Conservation (phyloP, 2,797 vertebrate species). For the Anolis apletophallus region DNA sequence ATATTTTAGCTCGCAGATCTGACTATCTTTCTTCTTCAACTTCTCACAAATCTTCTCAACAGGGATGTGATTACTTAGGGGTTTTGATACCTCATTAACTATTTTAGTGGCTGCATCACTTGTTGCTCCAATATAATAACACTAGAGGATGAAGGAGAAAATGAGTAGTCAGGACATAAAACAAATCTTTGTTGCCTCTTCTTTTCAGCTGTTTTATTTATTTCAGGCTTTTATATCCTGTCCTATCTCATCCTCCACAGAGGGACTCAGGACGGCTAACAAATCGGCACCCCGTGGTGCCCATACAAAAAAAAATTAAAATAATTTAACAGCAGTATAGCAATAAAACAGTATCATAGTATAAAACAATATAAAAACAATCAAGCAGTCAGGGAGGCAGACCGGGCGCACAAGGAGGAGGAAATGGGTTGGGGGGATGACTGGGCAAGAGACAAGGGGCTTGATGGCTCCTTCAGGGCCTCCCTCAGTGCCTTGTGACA, state of each 20-base stretch:
- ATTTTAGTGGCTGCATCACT: slow-evolving; percentile 97
- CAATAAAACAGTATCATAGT: no score
- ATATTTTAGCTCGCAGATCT: slow-evolving; percentile 97
- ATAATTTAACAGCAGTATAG: no score
- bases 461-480: slow-evolving; percentile 60
- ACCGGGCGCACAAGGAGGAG: slow-evolving; percentile 53
- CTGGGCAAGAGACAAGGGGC: slow-evolving; percentile 22
- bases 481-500: no score
- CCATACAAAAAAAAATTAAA: no score
- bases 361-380: no score
- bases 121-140: slow-evolving; percentile 96
- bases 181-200: neutral
- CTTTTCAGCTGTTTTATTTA: neutral
- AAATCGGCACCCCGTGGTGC: no score
- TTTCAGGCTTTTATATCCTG: no score
- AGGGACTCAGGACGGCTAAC: no score
- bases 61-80: slow-evolving; percentile 91
- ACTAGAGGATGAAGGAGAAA: slow-evolving; percentile 77
- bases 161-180: neutral
- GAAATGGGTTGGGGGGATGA: slow-evolving; percentile 32
- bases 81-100: slow-evolving; percentile 93
- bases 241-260: no score
- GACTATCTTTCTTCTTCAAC: slow-evolving; percentile 95
- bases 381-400: slow-evolving; percentile 50
- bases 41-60: slow-evolving; percentile 97